Percentiles rank a stretch among this genome's conserved stretches.
Evolutionary conservation across 2,797 vertebrate species (phyloP).

Genomic region (Mionectes olivaceus): DNA sequence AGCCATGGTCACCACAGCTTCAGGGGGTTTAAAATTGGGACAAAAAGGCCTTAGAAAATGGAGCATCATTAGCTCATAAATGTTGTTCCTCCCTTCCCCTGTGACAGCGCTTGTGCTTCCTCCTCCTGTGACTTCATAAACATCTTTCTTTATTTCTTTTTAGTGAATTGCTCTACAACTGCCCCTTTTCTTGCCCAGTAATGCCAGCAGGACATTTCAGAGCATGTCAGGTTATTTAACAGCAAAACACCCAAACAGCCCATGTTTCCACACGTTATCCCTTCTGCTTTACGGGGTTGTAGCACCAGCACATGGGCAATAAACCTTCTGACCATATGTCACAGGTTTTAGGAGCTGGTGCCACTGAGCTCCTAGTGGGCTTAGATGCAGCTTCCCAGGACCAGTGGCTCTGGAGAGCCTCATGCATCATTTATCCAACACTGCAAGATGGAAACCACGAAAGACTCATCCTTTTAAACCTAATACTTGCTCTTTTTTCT

Average conservation of each 20-base stretch:
- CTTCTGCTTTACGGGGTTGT: background rate
- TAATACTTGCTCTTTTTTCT: background rate
- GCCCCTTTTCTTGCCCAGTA: accelerated
- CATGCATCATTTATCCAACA: background rate
- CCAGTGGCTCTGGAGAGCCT: background rate
- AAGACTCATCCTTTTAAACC: background rate
- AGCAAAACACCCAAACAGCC: background rate
- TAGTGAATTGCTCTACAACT: background rate
- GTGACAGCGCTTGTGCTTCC: background rate
- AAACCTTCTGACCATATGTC: background rate
- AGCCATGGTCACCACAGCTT: background rate
- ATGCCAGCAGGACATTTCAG: background rate
- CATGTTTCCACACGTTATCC: background rate
- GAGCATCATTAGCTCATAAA: background rate
- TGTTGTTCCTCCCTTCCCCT: background rate
- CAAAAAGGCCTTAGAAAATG: background rate
- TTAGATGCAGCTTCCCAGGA: background rate
- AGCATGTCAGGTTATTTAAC: background rate
- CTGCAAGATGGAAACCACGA: background rate
- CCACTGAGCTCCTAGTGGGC: accelerated
- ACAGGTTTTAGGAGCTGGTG: background rate
- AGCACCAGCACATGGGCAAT: background rate
- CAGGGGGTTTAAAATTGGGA: background rate
- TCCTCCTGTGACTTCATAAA: background rate
- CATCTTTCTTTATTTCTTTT: background rate